Evolutionary conservation across 2,113 vertebrate species (phyloP).

Genomic region (Osmerus mordax): DNA sequence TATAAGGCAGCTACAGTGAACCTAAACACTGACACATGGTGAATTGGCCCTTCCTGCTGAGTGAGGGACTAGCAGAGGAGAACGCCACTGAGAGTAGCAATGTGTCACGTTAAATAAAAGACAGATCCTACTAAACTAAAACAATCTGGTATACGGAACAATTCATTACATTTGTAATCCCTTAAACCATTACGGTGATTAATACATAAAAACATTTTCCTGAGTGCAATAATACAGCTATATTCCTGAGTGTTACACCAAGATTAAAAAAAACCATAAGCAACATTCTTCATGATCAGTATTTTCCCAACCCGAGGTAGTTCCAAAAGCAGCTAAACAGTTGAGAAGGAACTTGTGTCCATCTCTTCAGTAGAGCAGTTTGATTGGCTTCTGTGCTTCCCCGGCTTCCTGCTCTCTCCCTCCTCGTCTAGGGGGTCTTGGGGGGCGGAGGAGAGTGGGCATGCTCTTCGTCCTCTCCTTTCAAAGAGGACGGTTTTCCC

Average conservation of each 20-base stretch:
- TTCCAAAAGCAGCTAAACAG: slow-evolving; percentile 69
- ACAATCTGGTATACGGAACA: slow-evolving; percentile 34
- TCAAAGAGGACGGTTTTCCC: slow-evolving; percentile 79
- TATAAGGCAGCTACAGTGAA: slow-evolving; percentile 58
- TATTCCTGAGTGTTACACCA: slow-evolving; percentile 70
- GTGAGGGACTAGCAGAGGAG: slow-evolving; percentile 8
- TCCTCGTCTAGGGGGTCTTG: slow-evolving; percentile 69
- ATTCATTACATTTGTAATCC: slow-evolving; percentile 37
- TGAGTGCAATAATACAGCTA: slow-evolving; percentile 67
- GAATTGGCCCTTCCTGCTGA: slow-evolving; percentile 7
- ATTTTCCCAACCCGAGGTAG: slow-evolving; percentile 70
- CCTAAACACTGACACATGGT: slow-evolving; percentile 34
- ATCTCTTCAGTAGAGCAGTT: slow-evolving; percentile 55
- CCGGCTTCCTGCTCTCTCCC: slow-evolving; percentile 30
- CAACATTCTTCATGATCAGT: slow-evolving; percentile 63
- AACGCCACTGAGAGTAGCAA: slow-evolving; percentile 23
- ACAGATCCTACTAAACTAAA: slow-evolving; percentile 16
- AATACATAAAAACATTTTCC: slow-evolving; percentile 52
- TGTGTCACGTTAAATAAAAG: slow-evolving; percentile 20
- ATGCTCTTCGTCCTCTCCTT: slow-evolving; percentile 79
- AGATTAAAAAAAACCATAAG: slow-evolving; percentile 28
- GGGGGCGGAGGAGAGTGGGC: slow-evolving; percentile 66
- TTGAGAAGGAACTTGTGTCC: slow-evolving; percentile 32
- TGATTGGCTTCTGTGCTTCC: slow-evolving; percentile 69
- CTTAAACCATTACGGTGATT: slow-evolving; percentile 44